Evolutionary conservation across 2,797 vertebrate genomes (phyloP).

Genomic region (Notamacropus eugenii): DNA sequence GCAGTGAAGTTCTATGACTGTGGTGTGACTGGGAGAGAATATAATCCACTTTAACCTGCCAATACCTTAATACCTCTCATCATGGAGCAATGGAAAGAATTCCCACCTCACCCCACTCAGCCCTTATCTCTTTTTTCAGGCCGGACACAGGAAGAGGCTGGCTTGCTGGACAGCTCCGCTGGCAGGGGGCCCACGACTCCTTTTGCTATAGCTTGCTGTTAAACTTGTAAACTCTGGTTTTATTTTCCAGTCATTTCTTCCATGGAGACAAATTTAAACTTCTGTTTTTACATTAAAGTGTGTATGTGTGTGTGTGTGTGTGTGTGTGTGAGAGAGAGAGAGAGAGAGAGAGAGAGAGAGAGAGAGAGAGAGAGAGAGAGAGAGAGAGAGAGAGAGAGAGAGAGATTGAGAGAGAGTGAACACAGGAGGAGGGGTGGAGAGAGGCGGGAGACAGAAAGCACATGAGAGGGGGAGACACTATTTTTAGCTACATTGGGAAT

Average conservation of each 20-base stretch:
- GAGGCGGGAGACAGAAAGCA: background rate
- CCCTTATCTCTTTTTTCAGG: background rate
- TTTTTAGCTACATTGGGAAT: constrained; percentile 83
- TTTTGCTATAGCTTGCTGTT: background rate
- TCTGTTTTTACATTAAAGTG: constrained; percentile 78
- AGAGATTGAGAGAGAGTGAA: background rate
- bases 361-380: too few relatives aligned
- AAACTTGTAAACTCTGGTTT: constrained; percentile 36
- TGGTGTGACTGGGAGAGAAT: background rate
- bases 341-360: background rate
- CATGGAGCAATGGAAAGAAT: background rate
- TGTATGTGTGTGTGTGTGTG: background rate
- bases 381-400: background rate
- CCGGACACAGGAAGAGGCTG: background rate
- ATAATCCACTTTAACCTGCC: background rate
- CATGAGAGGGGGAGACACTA: constrained; percentile 74
- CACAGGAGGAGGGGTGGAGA: too few relatives aligned
- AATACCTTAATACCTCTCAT: background rate
- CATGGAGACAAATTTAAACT: constrained; percentile 70
- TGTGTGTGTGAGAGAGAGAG: background rate
- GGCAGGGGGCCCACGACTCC: background rate
- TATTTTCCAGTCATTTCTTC: constrained; percentile 66
- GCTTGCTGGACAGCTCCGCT: background rate
- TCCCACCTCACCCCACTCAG: background rate
- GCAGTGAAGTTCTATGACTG: background rate